phyloP scores from a whole-genome alignment of 2,113 vertebrate genomes.

The Gymnogyps californianus region DNA sequence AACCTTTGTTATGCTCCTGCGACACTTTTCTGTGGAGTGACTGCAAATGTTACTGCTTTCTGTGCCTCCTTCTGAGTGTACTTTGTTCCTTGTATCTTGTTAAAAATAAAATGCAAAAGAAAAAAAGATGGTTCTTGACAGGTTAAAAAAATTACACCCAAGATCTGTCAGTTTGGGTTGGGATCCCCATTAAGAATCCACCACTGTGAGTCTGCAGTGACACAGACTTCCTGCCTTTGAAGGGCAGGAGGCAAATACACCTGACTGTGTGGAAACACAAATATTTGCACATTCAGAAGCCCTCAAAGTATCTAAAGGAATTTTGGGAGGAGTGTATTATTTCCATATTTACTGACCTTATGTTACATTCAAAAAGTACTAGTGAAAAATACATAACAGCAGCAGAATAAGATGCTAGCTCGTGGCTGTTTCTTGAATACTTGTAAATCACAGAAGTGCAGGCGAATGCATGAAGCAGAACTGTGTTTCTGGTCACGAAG shows the following conservation, averaged over 20 bases:
- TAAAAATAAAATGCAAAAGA: conserved; percentile 24
- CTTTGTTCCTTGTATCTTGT: not conserved
- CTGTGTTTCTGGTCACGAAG: fast-evolving
- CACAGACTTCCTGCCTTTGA: conserved; percentile 38
- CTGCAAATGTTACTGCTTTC: not conserved
- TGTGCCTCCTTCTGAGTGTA: not conserved
- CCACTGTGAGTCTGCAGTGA: not conserved
- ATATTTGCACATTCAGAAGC: conserved; percentile 41
- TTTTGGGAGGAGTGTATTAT: not conserved
- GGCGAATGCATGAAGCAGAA: fast-evolving
- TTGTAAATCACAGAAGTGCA: not conserved
- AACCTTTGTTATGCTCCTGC: not conserved
- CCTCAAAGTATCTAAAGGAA: not conserved
- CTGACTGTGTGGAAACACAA: conserved; percentile 33
- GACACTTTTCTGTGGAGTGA: not conserved
- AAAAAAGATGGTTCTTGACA: conserved; percentile 34
- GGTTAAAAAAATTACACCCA: conserved; percentile 36
- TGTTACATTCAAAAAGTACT: not conserved
- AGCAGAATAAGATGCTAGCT: not conserved
- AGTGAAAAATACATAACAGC: not conserved
- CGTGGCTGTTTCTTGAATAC: not conserved
- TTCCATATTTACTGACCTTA: not conserved
- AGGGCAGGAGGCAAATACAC: conserved; percentile 36
- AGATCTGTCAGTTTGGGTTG: conserved; percentile 48
- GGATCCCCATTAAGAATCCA: conserved; percentile 48